Conservation (phyloP, 2,888 invertebrate species). For the Cylindroiulus punctatus region DNA sequence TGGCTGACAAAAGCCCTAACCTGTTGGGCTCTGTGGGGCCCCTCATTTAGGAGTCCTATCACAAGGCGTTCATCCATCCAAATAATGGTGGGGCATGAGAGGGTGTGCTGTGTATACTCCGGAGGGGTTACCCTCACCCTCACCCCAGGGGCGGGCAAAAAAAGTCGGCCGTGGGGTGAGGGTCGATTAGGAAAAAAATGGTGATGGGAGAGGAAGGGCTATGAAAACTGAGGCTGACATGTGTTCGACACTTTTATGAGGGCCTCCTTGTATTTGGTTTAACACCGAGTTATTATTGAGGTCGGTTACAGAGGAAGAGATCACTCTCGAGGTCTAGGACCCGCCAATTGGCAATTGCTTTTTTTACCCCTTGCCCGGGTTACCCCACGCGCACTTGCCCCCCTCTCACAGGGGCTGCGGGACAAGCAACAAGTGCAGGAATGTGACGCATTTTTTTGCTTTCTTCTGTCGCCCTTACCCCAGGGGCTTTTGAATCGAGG, state of each 20-base stretch:
- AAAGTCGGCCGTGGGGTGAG: slow-evolving; percentile 43
- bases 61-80: slow-evolving; percentile 52
- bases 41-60: slow-evolving; percentile 44
- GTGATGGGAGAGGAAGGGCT: slow-evolving; percentile 52
- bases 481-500: background rate
- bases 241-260: slow-evolving; percentile 53
- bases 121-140: slow-evolving; percentile 3
- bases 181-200: slow-evolving; percentile 44
- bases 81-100: slow-evolving; percentile 52
- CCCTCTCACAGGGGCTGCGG: background rate
- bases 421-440: slow-evolving; percentile 35
- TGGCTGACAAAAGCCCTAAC: slow-evolving; percentile 48
- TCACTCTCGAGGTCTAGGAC: slow-evolving; percentile 50
- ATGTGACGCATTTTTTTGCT: background rate
- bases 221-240: slow-evolving; percentile 52
- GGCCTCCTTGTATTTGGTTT: slow-evolving; percentile 52
- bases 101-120: slow-evolving; percentile 50
- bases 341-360: slow-evolving; percentile 39
- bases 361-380: slow-evolving; percentile 46
- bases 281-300: slow-evolving; percentile 52
- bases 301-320: slow-evolving; percentile 49
- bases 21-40: slow-evolving; percentile 48
- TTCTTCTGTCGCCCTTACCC: background rate
- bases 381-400: slow-evolving; percentile 39
- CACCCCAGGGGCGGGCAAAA: slow-evolving; percentile 42